A percentile compares a stretch with the other conserved stretches of the same genome.
These are phyloP conservation scores for Pithys albifrons DNA, from an alignment of 2,113 vertebrate genomes.

Conservation along the genomic window DNA sequence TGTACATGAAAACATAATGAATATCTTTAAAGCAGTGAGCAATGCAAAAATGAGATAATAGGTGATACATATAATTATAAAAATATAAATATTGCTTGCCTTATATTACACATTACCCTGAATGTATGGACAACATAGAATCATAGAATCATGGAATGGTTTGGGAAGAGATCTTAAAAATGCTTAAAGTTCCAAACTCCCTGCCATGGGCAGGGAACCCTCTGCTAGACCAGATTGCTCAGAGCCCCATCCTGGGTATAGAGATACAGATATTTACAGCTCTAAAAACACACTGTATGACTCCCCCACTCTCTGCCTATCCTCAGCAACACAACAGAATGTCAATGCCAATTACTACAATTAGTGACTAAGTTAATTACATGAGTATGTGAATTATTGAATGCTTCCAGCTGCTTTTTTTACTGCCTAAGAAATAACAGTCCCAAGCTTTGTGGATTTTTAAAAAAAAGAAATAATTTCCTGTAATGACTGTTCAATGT, in stretches of 20 bases:
- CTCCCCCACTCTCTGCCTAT: neutral
- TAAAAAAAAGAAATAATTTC: neutral
- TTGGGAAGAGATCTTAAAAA: neutral
- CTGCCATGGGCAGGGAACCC: neutral
- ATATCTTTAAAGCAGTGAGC: neutral
- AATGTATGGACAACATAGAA: neutral
- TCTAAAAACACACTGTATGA: neutral
- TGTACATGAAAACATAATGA: neutral
- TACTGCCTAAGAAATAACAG: neutral
- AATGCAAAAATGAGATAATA: neutral
- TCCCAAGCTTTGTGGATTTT: neutral
- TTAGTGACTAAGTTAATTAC: neutral
- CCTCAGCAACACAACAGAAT: neutral
- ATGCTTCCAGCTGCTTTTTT: neutral
- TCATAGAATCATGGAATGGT: neutral
- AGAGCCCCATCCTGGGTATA: neutral
- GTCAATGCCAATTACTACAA: neutral
- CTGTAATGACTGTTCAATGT: neutral
- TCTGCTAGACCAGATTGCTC: neutral
- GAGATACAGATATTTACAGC: neutral
- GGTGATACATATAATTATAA: neutral
- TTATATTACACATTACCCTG: neutral
- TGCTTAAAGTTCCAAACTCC: neutral
- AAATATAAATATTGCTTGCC: neutral
- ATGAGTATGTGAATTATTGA: neutral